A percentile compares a stretch with the other conserved stretches of the same genome.
Conservation (phyloP, 2,797 vertebrate genomes). For the Chiloscyllium punctatum region DNA sequence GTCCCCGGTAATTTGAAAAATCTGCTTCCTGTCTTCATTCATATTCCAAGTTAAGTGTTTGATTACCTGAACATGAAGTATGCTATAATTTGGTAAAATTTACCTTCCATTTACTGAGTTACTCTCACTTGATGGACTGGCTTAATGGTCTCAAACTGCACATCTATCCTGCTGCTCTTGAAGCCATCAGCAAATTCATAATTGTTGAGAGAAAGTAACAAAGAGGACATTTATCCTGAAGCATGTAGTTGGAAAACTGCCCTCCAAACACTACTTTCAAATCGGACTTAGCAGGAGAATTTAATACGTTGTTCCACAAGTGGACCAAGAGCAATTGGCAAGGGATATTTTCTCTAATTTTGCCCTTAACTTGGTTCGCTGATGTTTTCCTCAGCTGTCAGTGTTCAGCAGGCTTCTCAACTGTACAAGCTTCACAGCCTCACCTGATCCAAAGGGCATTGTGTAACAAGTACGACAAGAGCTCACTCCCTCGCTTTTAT, state of each 20-base stretch:
- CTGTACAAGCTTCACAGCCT: not conserved
- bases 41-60: conserved; percentile 8
- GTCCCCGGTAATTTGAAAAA: not conserved
- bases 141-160: not conserved
- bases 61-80: not conserved
- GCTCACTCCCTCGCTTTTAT: not conserved
- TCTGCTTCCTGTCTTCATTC: not conserved
- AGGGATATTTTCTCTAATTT: not conserved
- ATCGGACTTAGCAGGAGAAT: not conserved
- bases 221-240: not conserved
- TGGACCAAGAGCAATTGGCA: not conserved
- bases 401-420: not conserved
- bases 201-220: not conserved
- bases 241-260: not conserved
- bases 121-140: not conserved
- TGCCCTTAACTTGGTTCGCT: not conserved
- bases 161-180: not conserved
- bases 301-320: not conserved
- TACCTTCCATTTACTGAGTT: not conserved
- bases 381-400: not conserved
- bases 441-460: not conserved
- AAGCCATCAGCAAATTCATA: not conserved
- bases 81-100: not conserved
- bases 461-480: not conserved
- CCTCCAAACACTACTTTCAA: not conserved